Conservation (phyloP, 2,113 vertebrate species). For the Oncorhynchus masou region DNA sequence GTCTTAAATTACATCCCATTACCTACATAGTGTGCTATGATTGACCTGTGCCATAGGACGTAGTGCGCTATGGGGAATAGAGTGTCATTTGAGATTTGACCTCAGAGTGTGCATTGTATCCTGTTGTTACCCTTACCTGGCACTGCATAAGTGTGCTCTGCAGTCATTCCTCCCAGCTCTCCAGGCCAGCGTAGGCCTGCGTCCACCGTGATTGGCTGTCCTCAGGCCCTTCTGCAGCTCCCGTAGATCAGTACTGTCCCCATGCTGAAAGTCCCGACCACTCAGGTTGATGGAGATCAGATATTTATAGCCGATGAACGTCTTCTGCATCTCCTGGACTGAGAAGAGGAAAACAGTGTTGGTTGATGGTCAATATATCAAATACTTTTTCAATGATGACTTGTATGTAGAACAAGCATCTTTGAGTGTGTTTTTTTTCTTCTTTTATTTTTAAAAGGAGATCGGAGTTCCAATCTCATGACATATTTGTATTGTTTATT, state of each 20-base stretch:
- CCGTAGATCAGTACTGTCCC: slow-evolving; percentile 64
- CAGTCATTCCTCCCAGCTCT: slow-evolving; percentile 79
- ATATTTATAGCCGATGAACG: slow-evolving; percentile 84
- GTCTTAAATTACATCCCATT: no score
- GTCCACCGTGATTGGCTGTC: slow-evolving; percentile 82
- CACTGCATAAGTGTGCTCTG: slow-evolving; percentile 78
- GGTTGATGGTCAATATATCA: no score
- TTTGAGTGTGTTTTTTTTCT: no score
- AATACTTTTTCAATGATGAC: no score
- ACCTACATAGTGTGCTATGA: no score
- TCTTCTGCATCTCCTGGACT: slow-evolving; percentile 80
- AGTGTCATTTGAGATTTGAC: no score
- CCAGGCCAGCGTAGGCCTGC: slow-evolving; percentile 66
- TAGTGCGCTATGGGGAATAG: no score
- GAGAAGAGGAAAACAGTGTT: background rate
- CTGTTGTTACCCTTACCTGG: slow-evolving; percentile 74
- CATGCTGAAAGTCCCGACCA: slow-evolving; percentile 73
- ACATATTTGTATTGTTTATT: no score
- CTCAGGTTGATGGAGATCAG: slow-evolving; percentile 79
- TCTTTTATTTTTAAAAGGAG: no score
- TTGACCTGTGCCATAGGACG: no score
- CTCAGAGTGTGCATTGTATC: background rate
- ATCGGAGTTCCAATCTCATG: no score
- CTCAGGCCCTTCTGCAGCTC: slow-evolving; percentile 77
- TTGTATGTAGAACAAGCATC: no score